A percentile compares a stretch with the other conserved stretches of the same genome.
Conservation (phyloP, 2,113 vertebrate species). For the Cygnus buccinator region DNA sequence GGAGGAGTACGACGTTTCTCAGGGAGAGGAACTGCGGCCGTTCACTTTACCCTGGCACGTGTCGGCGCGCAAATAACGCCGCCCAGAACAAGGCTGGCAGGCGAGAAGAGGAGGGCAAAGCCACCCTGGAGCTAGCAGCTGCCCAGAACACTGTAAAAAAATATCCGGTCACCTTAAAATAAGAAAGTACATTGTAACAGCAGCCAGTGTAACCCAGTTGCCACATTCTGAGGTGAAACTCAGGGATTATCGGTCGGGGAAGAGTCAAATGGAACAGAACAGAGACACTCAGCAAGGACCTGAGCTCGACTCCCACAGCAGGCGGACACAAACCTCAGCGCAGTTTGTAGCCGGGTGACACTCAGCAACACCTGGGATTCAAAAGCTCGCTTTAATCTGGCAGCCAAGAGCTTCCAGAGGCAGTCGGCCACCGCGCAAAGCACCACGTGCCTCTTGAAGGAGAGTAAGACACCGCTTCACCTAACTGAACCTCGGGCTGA, state of each 20-base stretch:
- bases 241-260: not conserved
- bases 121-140: not conserved
- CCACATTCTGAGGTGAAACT: not conserved
- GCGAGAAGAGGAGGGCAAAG: not conserved
- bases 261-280: not conserved
- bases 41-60: not conserved
- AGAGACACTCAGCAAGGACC: not conserved
- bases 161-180: rapidly evolving
- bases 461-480: not conserved
- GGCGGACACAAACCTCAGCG: not conserved
- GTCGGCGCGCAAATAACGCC: not conserved
- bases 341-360: not conserved
- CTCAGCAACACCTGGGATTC: not conserved
- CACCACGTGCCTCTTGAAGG: rapidly evolving
- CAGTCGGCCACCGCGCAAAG: not conserved
- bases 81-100: not conserved
- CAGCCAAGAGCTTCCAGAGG: not conserved
- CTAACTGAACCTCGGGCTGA: not conserved
- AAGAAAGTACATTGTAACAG: not conserved
- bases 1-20: not conserved
- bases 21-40: not conserved
- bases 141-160: not conserved
- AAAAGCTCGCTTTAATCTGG: not conserved
- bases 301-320: not conserved
- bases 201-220: not conserved